phyloP scores from a whole-genome alignment of 2,888 invertebrate species.

The Vandiemenella viatica region DNA sequence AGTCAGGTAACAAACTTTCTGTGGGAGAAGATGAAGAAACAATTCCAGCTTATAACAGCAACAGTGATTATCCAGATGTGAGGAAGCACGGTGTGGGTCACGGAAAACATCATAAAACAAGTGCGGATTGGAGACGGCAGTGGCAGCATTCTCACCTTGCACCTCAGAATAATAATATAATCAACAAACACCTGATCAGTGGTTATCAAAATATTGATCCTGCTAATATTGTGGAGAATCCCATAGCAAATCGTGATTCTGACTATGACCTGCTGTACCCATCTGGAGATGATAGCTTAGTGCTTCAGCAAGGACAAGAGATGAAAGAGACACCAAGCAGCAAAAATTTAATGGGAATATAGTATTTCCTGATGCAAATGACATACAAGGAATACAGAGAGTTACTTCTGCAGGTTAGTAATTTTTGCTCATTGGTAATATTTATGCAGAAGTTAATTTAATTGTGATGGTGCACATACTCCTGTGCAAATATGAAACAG shows the following conservation, averaged over 20 bases:
- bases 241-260: not conserved
- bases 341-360: not conserved
- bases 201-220: too few relatives aligned
- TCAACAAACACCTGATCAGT: conserved; percentile 1
- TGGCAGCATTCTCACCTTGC: not conserved
- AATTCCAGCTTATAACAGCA: conserved; percentile 1
- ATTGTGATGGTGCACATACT: too few relatives aligned
- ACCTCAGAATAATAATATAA: not conserved
- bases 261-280: conserved; percentile 6
- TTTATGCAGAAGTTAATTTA: too few relatives aligned
- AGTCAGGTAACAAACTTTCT: not conserved
- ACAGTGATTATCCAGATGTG: conserved; percentile 9
- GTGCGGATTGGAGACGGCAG: not conserved
- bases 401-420: conserved; percentile 10
- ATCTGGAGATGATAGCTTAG: not conserved
- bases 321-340: conserved; percentile 2
- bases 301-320: conserved; percentile 1
- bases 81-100: conserved; percentile 9
- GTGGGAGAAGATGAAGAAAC: conserved; percentile 9
- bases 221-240: not conserved
- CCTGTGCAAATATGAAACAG: too few relatives aligned
- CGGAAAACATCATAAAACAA: conserved; percentile 1
- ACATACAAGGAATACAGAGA: conserved; percentile 6
- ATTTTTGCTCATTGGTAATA: not conserved
- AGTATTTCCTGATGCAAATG: not conserved